Conservation (phyloP, 2,888 invertebrate species). For the Portevinia maculata region DNA sequence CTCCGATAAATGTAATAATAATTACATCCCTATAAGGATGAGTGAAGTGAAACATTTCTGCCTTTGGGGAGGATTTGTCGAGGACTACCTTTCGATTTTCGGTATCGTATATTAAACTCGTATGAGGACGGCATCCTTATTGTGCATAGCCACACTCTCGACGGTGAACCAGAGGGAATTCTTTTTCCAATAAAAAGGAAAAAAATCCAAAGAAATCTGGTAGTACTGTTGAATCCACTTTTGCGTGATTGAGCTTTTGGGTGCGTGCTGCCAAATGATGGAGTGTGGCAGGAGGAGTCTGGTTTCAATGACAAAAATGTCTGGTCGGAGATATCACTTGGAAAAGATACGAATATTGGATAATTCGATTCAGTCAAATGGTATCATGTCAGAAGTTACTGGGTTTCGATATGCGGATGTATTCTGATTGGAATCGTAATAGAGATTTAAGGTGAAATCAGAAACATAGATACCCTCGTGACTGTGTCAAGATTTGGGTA, state of each 20-base stretch:
- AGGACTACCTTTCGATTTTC: slow-evolving; percentile 46
- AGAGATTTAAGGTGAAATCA: background rate
- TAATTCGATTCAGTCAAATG: slow-evolving; percentile 70
- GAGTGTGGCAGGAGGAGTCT: background rate
- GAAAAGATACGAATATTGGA: slow-evolving; percentile 68
- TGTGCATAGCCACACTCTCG: slow-evolving; percentile 25
- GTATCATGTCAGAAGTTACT: slow-evolving; percentile 64
- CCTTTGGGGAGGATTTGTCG: slow-evolving; percentile 33
- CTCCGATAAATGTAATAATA: slow-evolving; percentile 70
- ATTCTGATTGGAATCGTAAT: background rate
- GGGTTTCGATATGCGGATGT: slow-evolving; percentile 19
- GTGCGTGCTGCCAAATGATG: slow-evolving; percentile 25
- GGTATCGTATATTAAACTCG: slow-evolving; percentile 37
- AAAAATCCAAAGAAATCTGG: slow-evolving; percentile 65
- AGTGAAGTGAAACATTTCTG: slow-evolving; percentile 49
- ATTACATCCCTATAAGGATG: slow-evolving; percentile 64
- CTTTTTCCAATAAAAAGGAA: slow-evolving; percentile 9
- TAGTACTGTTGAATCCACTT: slow-evolving; percentile 58
- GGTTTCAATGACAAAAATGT: slow-evolving; percentile 61
- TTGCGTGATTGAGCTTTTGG: slow-evolving; percentile 63
- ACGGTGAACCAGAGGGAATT: slow-evolving; percentile 52
- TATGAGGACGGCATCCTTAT: slow-evolving; percentile 13
- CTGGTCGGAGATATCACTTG: slow-evolving; percentile 66
- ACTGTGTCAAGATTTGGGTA: too few relatives aligned
- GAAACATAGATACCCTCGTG: too few relatives aligned